These are phyloP conservation scores for Gastrophysa polygoni DNA, from an alignment of 2,888 invertebrate genomes.

Conservation along the genomic window DNA sequence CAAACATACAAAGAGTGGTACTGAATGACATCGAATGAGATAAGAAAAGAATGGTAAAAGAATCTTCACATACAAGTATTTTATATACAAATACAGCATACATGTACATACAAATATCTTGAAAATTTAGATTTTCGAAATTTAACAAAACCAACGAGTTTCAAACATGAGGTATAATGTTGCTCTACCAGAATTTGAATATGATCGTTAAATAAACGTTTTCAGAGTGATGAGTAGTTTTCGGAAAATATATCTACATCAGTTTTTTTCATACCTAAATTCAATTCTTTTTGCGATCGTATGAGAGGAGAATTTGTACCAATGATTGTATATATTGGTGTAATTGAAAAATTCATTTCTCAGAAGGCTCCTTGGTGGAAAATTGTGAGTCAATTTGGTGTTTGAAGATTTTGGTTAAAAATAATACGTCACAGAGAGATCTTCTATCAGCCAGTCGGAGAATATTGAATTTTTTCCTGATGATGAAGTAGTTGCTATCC, in stretches of 20 bases:
- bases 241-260: neutral
- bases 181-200: neutral
- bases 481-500: neutral
- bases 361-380: neutral
- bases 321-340: neutral
- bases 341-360: constrained; percentile 1
- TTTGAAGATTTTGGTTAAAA: neutral
- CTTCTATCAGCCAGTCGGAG: neutral
- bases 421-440: constrained; percentile 2
- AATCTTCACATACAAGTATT: too few relatives aligned
- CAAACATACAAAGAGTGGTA: too few relatives aligned
- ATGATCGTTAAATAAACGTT: neutral
- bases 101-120: too few relatives aligned
- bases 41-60: too few relatives aligned
- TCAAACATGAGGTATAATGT: too few relatives aligned
- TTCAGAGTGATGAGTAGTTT: neutral
- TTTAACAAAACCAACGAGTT: too few relatives aligned
- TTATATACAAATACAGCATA: too few relatives aligned
- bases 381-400: neutral
- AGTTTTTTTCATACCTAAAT: neutral
- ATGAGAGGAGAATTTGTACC: neutral
- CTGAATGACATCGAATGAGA: too few relatives aligned
- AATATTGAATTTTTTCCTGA: constrained; percentile 2
- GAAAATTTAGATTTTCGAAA: too few relatives aligned
- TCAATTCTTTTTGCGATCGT: neutral